Conservation (phyloP, 2,888 invertebrate species). For the Chironomus tentans region DNA sequence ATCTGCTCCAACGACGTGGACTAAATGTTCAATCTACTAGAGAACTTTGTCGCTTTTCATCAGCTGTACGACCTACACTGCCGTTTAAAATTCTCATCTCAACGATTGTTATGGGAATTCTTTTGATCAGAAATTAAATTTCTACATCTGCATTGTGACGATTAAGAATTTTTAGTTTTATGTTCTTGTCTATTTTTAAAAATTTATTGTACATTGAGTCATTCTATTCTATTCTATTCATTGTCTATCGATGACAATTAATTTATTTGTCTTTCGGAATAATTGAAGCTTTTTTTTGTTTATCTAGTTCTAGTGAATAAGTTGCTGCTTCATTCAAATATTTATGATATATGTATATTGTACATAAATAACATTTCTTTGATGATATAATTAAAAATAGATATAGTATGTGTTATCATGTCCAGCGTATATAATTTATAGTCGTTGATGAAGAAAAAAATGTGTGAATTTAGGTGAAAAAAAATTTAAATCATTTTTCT, state of each 20-base stretch:
- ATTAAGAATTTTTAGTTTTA: background rate
- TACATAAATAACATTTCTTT: background rate
- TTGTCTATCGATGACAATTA: background rate
- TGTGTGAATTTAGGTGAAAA: background rate
- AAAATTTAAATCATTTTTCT: background rate
- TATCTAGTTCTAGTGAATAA: background rate
- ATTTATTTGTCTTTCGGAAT: background rate
- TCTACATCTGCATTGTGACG: background rate
- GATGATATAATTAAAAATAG: background rate
- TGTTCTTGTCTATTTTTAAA: background rate
- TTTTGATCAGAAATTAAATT: background rate
- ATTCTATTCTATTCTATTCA: background rate
- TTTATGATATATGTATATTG: background rate
- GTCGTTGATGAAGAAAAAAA: background rate
- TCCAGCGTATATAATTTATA: background rate
- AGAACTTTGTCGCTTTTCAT: conserved; percentile 48
- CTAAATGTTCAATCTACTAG: conserved; percentile 54
- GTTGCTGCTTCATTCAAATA: background rate
- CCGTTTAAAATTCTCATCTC: background rate
- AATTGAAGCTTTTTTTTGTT: background rate
- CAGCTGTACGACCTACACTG: conserved; percentile 2
- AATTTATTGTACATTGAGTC: background rate
- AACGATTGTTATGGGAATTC: background rate
- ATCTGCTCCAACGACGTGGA: conserved; percentile 54
- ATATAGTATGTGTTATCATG: background rate